Conservation (phyloP, 1,140 invertebrate species). For the Heliconius eleuchia region DNA sequence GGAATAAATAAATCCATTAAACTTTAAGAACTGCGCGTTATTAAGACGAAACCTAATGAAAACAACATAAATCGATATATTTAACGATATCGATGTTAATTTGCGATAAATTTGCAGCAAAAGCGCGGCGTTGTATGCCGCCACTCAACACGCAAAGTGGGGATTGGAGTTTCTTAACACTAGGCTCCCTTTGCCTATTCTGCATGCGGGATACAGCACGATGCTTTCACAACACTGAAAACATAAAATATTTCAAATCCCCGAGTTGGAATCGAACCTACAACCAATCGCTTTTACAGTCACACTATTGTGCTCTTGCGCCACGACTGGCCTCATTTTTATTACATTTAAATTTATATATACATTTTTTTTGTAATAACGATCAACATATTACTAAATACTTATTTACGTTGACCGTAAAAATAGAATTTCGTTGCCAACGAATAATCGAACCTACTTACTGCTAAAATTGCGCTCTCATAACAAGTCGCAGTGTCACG, state of each 20-base stretch:
- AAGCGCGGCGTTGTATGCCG: too few relatives aligned
- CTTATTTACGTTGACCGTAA: not conserved
- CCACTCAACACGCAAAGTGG: too few relatives aligned
- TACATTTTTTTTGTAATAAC: too few relatives aligned
- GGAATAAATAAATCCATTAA: conserved; percentile 2
- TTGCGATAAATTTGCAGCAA: not conserved
- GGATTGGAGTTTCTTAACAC: too few relatives aligned
- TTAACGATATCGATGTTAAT: not conserved
- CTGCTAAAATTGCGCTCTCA: conserved; percentile 23
- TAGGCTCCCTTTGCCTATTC: too few relatives aligned
- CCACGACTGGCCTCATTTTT: not conserved
- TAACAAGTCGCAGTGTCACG: conserved; percentile 50
- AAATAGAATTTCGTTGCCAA: not conserved
- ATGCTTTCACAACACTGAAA: too few relatives aligned
- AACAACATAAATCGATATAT: not conserved
- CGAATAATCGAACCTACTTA: conserved; percentile 18
- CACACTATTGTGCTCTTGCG: too few relatives aligned
- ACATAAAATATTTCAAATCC: too few relatives aligned
- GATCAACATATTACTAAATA: not conserved
- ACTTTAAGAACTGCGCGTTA: not conserved
- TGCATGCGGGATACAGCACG: too few relatives aligned
- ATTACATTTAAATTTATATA: not conserved
- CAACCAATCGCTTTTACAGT: too few relatives aligned
- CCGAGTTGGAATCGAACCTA: too few relatives aligned
- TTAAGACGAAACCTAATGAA: not conserved